Evolutionary conservation across 2,888 invertebrate genomes (phyloP), one percentile per base, ranked within the genome.

Genomic region (Magallana nippona): DNA sequence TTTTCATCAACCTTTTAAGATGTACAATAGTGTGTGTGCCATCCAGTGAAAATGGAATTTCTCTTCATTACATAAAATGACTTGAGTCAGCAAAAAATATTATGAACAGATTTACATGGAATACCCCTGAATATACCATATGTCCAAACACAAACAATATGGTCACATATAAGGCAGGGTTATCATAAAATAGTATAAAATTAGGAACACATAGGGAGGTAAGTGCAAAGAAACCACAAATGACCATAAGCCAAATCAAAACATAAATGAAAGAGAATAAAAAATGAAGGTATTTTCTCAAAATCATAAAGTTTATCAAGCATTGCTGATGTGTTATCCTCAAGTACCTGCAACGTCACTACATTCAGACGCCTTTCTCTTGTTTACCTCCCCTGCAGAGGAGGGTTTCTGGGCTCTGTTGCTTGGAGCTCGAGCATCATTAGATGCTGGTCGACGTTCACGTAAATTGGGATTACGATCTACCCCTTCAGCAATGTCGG

Each of bases 401-500:
- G 78, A 17, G 78, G 55, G 55, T 11, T 19, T 15, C 13, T 56
- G 44, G 44, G 71, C 32, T 71, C 27, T 27, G 32, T 32, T 13
- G 2, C 71, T 71, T 8, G 11, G 27, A 13, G 10, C 27, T 15
- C 32, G 15, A 27, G 27, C 11, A 32, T 71, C 71, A 22, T 32
- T 71, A 2, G 71, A 15, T 15, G 32, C 27, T 71, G 27, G 27
- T 27, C 27, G 71, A 1, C 71, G 71, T 13, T 71, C 71, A 71
- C 71, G 71, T 22, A 71, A 22, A 71, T 71, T 71, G 22, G 32
- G 27, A 32, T 71, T 71, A 32, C 27, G 71, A 32, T 71, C 71
- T 71, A 71, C 22, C 27, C 71, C 32, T 71, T 71, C 71, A 71
- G 71, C 27, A 71, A 32, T 71, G 32, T 71, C 32, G 32, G 71